Evolutionary conservation across 1,140 invertebrate genomes (phyloP), one percentile per base, ranked within the genome.

Genomic region (Capitella teleta): DNA sequence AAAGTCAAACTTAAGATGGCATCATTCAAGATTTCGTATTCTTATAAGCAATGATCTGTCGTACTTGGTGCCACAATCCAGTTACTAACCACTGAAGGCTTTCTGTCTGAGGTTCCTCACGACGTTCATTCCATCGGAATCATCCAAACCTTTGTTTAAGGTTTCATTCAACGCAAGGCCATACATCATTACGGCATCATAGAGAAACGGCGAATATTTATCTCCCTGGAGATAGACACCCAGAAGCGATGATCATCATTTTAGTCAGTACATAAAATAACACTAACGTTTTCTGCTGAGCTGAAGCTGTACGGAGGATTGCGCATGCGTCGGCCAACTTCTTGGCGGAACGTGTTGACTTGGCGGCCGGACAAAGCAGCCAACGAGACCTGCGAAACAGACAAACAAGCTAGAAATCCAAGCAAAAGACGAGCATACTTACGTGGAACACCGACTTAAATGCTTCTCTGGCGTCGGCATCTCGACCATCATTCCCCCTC

Each of bases 151-250:
- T 58, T 84, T 82, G 0, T 78, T 77, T 18, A 91, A 66, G 0
- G 88, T 90, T 67, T 91, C 86, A 64, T 90, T 91, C 37, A 92
- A 58, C 1, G 87, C 86, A 78, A 88, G 86, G 0, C 86, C 87
- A 52, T 92, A 75, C 24, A 93, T 71, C 54, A 86, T 82, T 6
- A 92, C 85, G 0, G 87, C 86, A 58, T 92, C 88, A 64, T 91
- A 90, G 61, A 92, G 40, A 25, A 53, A 53, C 12, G 52, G 44
- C 2, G 52, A 34, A 32, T 53, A 53, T 28, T 49, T 49, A 47
- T 53, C 41, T 16, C 52, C 52, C 26, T 44, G 8, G 19, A 21
- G n/a, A n/a, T n/a, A n/a, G n/a, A n/a, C n/a, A n/a, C n/a, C n/a
- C n/a, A n/a, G n/a, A 16, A 12, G 16, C 16, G 32, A n/a, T n/a